A percentile compares a stretch with the other conserved stretches of the same genome.
These are phyloP conservation scores for Aphidius gifuensis DNA, from an alignment of 1,140 invertebrate species.

Conservation along the genomic window DNA sequence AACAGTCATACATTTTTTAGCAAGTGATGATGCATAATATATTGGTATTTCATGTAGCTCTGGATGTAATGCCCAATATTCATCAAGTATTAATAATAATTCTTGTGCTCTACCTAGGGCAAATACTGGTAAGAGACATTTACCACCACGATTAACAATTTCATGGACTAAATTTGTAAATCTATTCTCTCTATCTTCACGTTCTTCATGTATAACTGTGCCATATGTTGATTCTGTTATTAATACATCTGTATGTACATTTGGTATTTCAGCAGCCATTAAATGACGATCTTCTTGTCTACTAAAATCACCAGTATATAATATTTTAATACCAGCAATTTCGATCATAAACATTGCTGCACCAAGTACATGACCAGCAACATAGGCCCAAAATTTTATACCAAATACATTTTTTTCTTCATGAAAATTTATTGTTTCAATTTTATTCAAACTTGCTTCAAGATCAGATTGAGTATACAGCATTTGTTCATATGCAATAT, in stretches of 20 bases:
- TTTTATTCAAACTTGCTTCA: constrained; percentile 97
- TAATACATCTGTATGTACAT: constrained; percentile 91
- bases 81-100: constrained; percentile 93
- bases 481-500: constrained; percentile 96
- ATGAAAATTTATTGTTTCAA: constrained; percentile 98
- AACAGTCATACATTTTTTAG: constrained; percentile 99
- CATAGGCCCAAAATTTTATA: constrained; percentile 97
- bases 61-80: constrained; percentile 97
- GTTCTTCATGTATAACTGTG: constrained; percentile 97
- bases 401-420: constrained; percentile 97
- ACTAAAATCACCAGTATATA: constrained; percentile 99
- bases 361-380: constrained; percentile 97
- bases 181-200: constrained; percentile 91
- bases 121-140: constrained; percentile 98
- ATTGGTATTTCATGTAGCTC: constrained; percentile 99
- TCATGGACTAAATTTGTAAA: constrained; percentile 95
- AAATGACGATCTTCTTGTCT: constrained; percentile 98
- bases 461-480: constrained; percentile 96
- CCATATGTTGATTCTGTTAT: constrained; percentile 99
- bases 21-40: constrained; percentile 98
- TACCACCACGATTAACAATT: constrained; percentile 91
- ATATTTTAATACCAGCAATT: constrained; percentile 92
- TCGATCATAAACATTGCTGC: constrained; percentile 99
- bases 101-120: constrained; percentile 97
- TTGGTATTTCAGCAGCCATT: constrained; percentile 98